Evolutionary conservation across 2,113 vertebrate genomes (phyloP).

Genomic region (Spheniscus mendiculus): DNA sequence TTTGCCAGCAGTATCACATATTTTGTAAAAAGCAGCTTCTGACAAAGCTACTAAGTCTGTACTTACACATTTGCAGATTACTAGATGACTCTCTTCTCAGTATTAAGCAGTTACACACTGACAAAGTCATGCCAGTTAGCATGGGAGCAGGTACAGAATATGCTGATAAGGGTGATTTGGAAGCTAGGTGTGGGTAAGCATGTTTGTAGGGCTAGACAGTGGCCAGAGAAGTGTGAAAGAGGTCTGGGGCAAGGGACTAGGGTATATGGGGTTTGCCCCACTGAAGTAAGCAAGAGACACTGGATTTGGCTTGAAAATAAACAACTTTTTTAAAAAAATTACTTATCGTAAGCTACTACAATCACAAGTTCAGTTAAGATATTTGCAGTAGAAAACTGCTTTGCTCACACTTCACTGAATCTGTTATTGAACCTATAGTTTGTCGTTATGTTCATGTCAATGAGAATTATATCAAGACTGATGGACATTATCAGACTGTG

Average conservation of each 20-base stretch:
- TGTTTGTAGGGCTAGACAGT: not conserved
- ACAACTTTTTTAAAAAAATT: not conserved
- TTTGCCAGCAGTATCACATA: not conserved
- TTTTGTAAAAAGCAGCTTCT: not conserved
- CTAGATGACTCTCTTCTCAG: not conserved
- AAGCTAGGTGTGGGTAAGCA: not conserved
- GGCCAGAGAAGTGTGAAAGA: not conserved
- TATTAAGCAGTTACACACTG: not conserved
- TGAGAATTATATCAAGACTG: not conserved
- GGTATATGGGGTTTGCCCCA: not conserved
- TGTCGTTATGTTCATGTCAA: not conserved
- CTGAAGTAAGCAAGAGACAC: not conserved
- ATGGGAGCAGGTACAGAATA: not conserved
- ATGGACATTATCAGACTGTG: not conserved
- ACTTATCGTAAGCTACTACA: not conserved
- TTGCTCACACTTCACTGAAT: not conserved
- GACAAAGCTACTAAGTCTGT: not conserved
- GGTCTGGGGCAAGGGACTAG: not conserved
- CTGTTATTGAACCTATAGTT: not conserved
- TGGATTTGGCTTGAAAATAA: not conserved
- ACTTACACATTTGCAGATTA: not conserved
- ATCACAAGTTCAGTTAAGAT: not conserved
- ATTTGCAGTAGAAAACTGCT: not conserved
- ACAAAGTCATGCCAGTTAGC: not conserved
- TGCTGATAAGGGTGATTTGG: not conserved